phyloP scores from a whole-genome alignment of 2,113 vertebrate genomes.

The Hippopotamus amphibius region DNA sequence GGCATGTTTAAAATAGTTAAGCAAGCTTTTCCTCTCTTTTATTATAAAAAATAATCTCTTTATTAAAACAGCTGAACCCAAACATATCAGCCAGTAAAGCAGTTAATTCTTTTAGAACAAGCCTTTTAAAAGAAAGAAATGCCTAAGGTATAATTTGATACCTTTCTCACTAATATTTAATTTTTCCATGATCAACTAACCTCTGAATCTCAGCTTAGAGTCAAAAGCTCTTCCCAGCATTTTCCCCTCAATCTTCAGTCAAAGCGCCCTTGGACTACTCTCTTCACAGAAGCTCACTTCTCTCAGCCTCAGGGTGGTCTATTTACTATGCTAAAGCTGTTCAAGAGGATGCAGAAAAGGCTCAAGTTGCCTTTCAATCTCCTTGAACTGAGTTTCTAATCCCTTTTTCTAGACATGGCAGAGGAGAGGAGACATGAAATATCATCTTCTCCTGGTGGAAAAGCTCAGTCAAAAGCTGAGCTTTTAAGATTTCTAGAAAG shows the following conservation, averaged over 20 bases:
- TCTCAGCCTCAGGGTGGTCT: not conserved
- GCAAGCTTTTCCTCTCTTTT: conserved; percentile 66
- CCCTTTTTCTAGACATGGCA: conserved; percentile 18
- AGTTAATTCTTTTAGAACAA: conserved; percentile 75
- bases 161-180: conserved; percentile 65
- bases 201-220: conserved; percentile 47
- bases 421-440: conserved; percentile 15
- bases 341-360: conserved; percentile 23
- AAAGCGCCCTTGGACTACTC: not conserved
- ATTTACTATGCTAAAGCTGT: conserved; percentile 13
- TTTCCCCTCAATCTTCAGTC: not conserved
- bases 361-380: not conserved
- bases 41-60: conserved; percentile 75
- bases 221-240: not conserved
- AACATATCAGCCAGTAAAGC: conserved; percentile 68
- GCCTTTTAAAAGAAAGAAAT: conserved; percentile 63
- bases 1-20: conserved; percentile 74
- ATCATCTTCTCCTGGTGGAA: not conserved
- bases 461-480: not conserved
- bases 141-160: conserved; percentile 70
- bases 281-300: conserved; percentile 18
- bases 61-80: conserved; percentile 71
- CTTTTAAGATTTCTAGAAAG: conserved; percentile 42
- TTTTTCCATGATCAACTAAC: conserved; percentile 67
- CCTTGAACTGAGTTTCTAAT: conserved; percentile 35